Conservation (phyloP, 1,140 invertebrate genomes). For the Prorops nasuta region DNA sequence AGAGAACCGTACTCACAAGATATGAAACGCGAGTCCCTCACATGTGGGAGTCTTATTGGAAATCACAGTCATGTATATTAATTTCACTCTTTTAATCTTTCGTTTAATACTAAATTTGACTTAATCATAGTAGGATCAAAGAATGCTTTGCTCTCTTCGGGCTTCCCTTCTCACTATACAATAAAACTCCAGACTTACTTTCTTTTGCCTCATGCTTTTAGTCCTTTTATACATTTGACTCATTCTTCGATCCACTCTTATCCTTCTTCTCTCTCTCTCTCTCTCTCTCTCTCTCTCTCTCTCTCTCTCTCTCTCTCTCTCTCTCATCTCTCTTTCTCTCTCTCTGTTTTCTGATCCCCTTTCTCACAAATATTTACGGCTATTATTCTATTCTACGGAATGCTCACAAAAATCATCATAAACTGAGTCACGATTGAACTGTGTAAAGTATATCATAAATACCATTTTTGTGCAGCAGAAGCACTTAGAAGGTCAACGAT, state of each 20-base stretch:
- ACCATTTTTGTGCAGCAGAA: too few relatives aligned
- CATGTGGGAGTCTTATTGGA: slow-evolving; percentile 29
- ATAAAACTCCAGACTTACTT: too few relatives aligned
- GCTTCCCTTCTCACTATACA: not conserved
- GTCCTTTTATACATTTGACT: too few relatives aligned
- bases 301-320: too few relatives aligned
- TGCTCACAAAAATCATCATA: too few relatives aligned
- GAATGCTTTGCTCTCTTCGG: not conserved
- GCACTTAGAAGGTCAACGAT: too few relatives aligned
- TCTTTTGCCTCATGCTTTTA: not conserved
- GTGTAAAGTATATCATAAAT: too few relatives aligned
- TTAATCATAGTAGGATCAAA: not conserved
- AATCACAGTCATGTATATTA: slow-evolving; percentile 34
- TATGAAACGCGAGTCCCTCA: slow-evolving; percentile 25
- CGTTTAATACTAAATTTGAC: slow-evolving; percentile 6
- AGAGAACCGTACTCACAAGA: slow-evolving; percentile 14
- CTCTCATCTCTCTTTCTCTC: too few relatives aligned
- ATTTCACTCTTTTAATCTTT: slow-evolving; percentile 21
- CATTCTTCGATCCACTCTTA: slow-evolving; percentile 2
- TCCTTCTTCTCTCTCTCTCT: not conserved
- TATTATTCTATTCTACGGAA: too few relatives aligned
- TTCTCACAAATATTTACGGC: too few relatives aligned
- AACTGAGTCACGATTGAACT: too few relatives aligned
- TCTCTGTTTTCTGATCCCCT: too few relatives aligned
- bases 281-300: slow-evolving; percentile 12